A percentile compares a stretch with the other conserved stretches of the same genome.
These are phyloP conservation scores for Falco peregrinus DNA, from an alignment of 2,797 vertebrate species.

Conservation along the genomic window DNA sequence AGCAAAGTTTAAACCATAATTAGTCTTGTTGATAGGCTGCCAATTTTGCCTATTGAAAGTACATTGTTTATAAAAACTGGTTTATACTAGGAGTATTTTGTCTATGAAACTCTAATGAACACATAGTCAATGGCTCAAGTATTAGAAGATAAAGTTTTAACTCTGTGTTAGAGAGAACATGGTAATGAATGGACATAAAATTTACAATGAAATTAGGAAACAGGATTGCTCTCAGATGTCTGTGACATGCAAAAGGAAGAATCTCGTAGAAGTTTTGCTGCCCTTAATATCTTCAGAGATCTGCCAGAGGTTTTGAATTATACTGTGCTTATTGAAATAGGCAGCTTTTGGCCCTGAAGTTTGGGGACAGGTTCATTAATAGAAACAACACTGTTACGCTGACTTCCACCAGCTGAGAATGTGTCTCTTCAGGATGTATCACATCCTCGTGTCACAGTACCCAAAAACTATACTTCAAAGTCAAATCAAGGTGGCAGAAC, in stretches of 20 bases:
- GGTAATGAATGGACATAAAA: background rate
- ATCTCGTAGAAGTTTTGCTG: background rate
- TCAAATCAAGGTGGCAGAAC: background rate
- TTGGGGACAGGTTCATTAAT: background rate
- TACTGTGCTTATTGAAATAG: background rate
- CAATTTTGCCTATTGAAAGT: background rate
- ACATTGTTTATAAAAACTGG: background rate
- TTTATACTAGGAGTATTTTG: background rate
- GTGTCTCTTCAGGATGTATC: background rate
- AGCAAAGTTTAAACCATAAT: background rate
- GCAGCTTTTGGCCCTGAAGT: background rate
- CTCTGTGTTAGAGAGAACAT: background rate
- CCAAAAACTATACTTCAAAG: background rate
- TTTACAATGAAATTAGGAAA: background rate
- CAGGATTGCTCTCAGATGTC: background rate
- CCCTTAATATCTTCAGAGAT: background rate
- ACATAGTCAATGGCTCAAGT: background rate
- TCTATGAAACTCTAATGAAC: background rate
- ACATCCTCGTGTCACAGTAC: background rate
- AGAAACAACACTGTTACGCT: background rate
- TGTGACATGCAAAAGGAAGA: background rate
- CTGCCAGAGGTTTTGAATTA: background rate
- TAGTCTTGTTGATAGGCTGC: background rate
- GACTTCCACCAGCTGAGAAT: background rate
- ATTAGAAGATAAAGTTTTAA: background rate